Evolutionary conservation across 2,888 invertebrate species (phyloP), one percentile per base, ranked within the genome.

Genomic region (Hydrotaea cyrtoneurina): DNA sequence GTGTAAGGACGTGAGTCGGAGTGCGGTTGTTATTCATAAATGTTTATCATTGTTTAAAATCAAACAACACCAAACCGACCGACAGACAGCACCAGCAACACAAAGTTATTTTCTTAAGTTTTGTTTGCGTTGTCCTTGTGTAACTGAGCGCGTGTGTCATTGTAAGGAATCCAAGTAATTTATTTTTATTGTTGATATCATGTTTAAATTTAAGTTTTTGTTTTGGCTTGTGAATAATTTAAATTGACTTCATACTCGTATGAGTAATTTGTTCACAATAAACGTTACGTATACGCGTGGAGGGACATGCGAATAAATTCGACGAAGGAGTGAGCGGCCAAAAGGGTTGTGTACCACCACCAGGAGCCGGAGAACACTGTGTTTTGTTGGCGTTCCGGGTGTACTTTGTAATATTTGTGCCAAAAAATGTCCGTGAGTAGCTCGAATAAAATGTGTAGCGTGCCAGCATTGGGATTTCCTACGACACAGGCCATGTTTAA

Each of bases 21-120:
- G 64, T 62, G 64, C 8, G 31, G 50, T 64, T 43, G 64, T 72
- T 72, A 62, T 62, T 64, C 72, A 55, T 64, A 72, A 81, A 81
- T 77, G 43, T 81, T 77, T 73, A 77, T 72, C 72, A 64, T 76
- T 64, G 59, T 59, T 81, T 53, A 77, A 36, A 72, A 69, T 69
- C 69, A 69, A 69, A 69, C 21, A 69, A 69, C 69, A 69, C 19
- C 43, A 69, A 69, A 7, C 31, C 39, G 31, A 31, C 31, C 31
- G 15, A 7, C 62, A 26, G n/a, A n/a, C 62, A 4, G n/a, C 31
- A 50, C n/a, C n/a, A 15, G 3, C n/a, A 1, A 15, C 50, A 3
- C 50, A 1, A 50, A 50, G n/a, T n/a, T 26, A 26, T n/a, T 59
- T 1, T 59, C 26, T 59, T 59, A 10, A 59, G 26, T 26, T 26